phyloP scores from a whole-genome alignment of 2,888 invertebrate genomes.

The Dryococelus australis region DNA sequence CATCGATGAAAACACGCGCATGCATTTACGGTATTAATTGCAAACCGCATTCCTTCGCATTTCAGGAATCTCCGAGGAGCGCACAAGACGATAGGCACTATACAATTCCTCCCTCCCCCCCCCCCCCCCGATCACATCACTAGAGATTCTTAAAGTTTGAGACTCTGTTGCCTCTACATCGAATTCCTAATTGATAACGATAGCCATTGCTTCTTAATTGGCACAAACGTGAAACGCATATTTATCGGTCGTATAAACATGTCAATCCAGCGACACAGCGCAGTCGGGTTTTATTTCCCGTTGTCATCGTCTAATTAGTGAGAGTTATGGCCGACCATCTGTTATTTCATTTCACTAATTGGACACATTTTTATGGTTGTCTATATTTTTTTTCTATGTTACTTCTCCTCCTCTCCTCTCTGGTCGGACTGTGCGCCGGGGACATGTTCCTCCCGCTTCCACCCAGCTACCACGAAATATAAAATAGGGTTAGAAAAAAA shows the following conservation, averaged over 20 bases:
- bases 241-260: not conserved
- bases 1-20: too few species aligned
- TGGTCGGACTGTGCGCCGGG: not conserved
- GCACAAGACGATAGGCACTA: too few species aligned
- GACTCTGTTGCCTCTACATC: too few species aligned
- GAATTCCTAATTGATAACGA: not conserved
- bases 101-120: too few species aligned
- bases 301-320: conserved; percentile 6
- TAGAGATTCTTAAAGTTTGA: too few species aligned
- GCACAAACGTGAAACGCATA: not conserved
- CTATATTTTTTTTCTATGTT: too few species aligned
- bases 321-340: not conserved
- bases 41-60: too few species aligned
- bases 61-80: too few species aligned
- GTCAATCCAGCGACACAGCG: not conserved
- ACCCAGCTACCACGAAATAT: not conserved
- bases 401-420: not conserved
- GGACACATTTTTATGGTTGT: conserved; percentile 11
- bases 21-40: too few species aligned
- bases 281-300: not conserved
- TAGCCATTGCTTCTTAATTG: not conserved
- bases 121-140: too few species aligned
- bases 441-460: not conserved
- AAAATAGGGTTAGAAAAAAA: not conserved
- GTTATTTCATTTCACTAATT: conserved; percentile 10